These are phyloP conservation scores for Eleutherodactylus coqui DNA, from an alignment of 2,797 vertebrate species.

Conservation along the genomic window DNA sequence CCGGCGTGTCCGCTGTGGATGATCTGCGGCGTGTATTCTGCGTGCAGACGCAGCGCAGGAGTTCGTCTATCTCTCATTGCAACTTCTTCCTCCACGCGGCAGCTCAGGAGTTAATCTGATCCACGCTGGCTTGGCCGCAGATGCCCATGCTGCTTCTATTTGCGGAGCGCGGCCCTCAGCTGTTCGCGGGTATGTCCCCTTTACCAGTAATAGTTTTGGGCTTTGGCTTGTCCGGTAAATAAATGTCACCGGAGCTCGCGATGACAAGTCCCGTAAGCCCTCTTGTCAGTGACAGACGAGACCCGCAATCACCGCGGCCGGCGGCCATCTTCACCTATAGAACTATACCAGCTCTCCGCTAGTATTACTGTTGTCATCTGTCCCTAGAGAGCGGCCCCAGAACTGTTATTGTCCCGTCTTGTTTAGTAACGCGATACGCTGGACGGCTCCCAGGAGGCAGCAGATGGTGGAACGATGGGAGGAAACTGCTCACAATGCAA, in stretches of 20 bases:
- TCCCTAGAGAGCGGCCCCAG: neutral
- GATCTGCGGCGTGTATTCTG: no score
- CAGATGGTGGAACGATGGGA: neutral
- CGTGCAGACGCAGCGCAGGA: no score
- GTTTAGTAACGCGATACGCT: neutral
- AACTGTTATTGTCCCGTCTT: no score
- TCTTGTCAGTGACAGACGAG: no score
- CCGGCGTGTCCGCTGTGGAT: no score
- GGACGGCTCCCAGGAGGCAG: neutral
- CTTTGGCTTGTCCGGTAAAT: slow-evolving; percentile 10
- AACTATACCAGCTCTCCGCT: no score
- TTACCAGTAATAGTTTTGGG: slow-evolving; percentile 43
- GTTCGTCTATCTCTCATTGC: neutral
- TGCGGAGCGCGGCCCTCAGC: slow-evolving; percentile 45
- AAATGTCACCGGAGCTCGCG: neutral
- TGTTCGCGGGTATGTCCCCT: slow-evolving; percentile 51
- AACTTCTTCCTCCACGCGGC: neutral
- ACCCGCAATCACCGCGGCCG: no score
- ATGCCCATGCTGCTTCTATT: slow-evolving; percentile 45
- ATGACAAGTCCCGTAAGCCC: neutral
- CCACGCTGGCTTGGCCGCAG: slow-evolving; percentile 16
- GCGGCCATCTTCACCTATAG: no score
- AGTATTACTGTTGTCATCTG: no score
- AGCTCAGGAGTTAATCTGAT: slow-evolving; percentile 5
- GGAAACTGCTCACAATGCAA: no score